Base-by-base conservation (phyloP, 2,888 invertebrate genomes). In the Gandaritis pyraliata region DNA sequence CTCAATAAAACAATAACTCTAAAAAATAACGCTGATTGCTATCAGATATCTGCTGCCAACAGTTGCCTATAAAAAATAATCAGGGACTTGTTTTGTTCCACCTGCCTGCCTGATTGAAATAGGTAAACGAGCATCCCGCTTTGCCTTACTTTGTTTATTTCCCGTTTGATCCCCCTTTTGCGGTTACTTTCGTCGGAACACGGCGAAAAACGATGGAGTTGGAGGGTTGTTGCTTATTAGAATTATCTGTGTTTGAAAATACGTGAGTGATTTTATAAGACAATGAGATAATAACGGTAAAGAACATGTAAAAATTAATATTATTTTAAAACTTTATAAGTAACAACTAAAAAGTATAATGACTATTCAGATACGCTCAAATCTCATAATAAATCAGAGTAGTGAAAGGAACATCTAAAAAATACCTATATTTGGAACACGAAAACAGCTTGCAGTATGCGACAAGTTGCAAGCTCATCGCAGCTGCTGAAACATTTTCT, bases 61-160 rank as follows among this genome's bases (percentile, higher is more conserved):
- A 74, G 73, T 71, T 73, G 66, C 65, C 71, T 72, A 80, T 79
- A 74, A 80, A 81, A 43, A 81, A 78, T 74, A 79, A 71, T 72
- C 65, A 71, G 8, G 66, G 68, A 72, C 72, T 72, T 75, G 75
- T 72, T 72, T 47, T 74, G 70, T 69, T 63, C 59, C 50, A 65
- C 60, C 58, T 51, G 65, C 64, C 66, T 70, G 65, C 56, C 61
- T 64, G 67, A 61, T 69, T 61, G 66, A 65, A 66, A 64, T 65
- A 61, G 58, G 67, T 65, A 56, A 64, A 63, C 52, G 59, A 50
- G 61, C 23, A 30, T 23, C 58, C 47, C 46, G 59, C 54, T 68
- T 68, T 30, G 63, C 53, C 62, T 56, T 54, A 45, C 55, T 47
- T 59, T 60, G 47, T 60, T 62, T 64, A 58, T 63, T 72, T 53